A percentile compares a stretch with the other conserved stretches of the same genome.
These are phyloP conservation scores for Diorhabda carinulata DNA, from an alignment of 1,140 invertebrate species.

Conservation along the genomic window DNA sequence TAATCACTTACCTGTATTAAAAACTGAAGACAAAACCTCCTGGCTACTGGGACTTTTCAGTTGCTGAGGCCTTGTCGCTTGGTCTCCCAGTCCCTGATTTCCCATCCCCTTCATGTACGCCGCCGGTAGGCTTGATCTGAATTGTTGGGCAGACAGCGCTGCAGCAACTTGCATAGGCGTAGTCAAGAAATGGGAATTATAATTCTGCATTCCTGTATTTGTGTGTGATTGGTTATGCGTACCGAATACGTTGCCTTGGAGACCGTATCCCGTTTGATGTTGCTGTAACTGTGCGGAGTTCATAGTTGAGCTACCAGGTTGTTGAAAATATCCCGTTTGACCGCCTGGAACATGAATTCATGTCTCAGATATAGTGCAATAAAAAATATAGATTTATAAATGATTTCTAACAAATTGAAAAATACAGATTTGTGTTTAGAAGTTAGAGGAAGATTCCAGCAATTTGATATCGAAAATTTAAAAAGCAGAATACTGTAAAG, in stretches of 20 bases:
- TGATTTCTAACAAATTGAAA: neutral
- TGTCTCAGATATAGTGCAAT: neutral
- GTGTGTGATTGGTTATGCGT: constrained; percentile 44
- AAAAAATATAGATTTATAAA: neutral
- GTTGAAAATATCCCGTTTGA: constrained; percentile 46
- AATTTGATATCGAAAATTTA: no score
- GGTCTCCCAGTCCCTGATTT: constrained; percentile 31
- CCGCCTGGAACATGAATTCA: constrained; percentile 30
- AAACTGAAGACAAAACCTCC: constrained; percentile 45
- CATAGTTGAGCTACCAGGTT: constrained; percentile 41
- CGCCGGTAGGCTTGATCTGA: constrained; percentile 30
- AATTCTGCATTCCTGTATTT: constrained; percentile 41
- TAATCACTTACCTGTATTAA: constrained; percentile 42
- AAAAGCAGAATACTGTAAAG: no score
- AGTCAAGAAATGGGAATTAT: constrained; percentile 33
- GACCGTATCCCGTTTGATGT: constrained; percentile 43
- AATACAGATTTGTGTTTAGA: neutral
- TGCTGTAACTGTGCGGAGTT: constrained; percentile 41
- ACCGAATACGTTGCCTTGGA: constrained; percentile 44
- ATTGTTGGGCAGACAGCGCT: constrained; percentile 35
- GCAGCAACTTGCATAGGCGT: constrained; percentile 39
- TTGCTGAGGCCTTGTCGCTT: constrained; percentile 39
- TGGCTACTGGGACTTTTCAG: constrained; percentile 45
- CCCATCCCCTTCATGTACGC: constrained; percentile 41
- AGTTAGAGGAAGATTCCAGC: no score